Percentiles rank a stretch among this genome's conserved stretches.
phyloP scores from a whole-genome alignment of 2,797 vertebrate species.

The Lacerta bilineata region DNA sequence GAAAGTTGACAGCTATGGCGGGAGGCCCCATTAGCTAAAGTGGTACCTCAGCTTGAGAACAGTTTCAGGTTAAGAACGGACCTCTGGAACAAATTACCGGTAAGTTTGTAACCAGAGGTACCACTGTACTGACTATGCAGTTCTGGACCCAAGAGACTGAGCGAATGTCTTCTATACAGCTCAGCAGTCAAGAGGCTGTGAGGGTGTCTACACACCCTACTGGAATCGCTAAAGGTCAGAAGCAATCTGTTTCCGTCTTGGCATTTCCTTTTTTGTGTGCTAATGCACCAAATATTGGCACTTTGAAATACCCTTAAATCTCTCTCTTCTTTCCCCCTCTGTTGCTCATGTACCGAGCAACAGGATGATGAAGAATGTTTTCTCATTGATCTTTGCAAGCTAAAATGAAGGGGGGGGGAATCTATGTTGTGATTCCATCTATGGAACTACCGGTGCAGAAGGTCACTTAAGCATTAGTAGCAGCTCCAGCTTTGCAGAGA shows the following conservation, averaged over 20 bases:
- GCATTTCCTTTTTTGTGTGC: fast-evolving
- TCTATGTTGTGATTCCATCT: not conserved
- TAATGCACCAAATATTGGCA: not conserved
- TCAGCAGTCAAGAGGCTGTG: not conserved
- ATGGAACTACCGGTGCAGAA: slow-evolving; percentile 6
- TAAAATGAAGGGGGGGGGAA: not conserved
- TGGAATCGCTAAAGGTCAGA: not conserved
- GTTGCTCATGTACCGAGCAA: fast-evolving
- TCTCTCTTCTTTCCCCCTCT: not conserved
- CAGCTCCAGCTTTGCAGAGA: not conserved
- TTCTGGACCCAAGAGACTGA: not conserved
- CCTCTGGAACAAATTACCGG: no score
- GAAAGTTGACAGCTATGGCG: no score
- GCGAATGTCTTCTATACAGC: not conserved
- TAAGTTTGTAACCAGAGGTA: no score
- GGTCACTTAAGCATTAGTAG: not conserved
- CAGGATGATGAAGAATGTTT: not conserved
- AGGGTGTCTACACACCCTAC: not conserved
- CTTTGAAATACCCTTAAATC: not conserved
- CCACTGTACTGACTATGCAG: not conserved
- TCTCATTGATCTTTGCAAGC: not conserved
- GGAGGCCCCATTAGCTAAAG: no score
- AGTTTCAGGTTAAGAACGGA: no score
- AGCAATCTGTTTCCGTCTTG: not conserved
- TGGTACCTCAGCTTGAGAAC: no score